These are phyloP conservation scores for Oncorhynchus keta DNA, from an alignment of 2,113 vertebrate species.

Conservation along the genomic window DNA sequence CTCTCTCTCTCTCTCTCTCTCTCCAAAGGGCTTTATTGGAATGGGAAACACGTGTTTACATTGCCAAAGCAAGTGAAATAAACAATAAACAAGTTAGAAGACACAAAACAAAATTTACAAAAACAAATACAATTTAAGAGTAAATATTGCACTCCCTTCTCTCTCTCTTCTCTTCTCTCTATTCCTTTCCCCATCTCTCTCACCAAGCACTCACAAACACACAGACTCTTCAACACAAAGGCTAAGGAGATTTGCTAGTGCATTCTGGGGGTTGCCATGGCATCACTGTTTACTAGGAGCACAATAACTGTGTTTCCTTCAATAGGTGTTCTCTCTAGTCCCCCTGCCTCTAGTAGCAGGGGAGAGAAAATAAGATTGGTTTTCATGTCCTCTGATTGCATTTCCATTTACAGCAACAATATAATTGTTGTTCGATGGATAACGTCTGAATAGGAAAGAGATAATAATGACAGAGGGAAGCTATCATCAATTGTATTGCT, in stretches of 20 bases:
- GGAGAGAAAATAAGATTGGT: not conserved
- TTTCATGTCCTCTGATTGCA: too few relatives aligned
- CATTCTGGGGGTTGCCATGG: conserved; percentile 56
- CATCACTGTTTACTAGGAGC: conserved; percentile 41
- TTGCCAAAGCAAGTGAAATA: too few relatives aligned
- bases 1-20: not conserved
- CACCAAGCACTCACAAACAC: conserved; percentile 14
- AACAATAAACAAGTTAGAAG: too few relatives aligned
- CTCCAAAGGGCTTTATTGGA: not conserved
- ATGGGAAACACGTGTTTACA: too few relatives aligned
- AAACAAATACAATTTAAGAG: too few relatives aligned
- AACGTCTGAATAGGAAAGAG: too few relatives aligned
- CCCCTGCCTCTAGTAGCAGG: not conserved
- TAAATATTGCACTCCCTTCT: not conserved
- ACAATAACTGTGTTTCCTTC: conserved; percentile 41
- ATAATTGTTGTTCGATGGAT: too few relatives aligned
- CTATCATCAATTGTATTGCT: not conserved
- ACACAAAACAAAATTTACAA: too few relatives aligned
- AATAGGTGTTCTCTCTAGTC: conserved; percentile 5
- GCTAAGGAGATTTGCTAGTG: conserved; percentile 39
- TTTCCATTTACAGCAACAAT: too few relatives aligned
- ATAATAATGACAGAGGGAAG: not conserved
- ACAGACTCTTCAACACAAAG: conserved; percentile 16
- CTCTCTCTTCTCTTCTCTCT: not conserved
- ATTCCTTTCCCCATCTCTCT: not conserved